Base-by-base conservation (phyloP, 2,888 invertebrate species). In the Brachynemurus nebulosus region DNA sequence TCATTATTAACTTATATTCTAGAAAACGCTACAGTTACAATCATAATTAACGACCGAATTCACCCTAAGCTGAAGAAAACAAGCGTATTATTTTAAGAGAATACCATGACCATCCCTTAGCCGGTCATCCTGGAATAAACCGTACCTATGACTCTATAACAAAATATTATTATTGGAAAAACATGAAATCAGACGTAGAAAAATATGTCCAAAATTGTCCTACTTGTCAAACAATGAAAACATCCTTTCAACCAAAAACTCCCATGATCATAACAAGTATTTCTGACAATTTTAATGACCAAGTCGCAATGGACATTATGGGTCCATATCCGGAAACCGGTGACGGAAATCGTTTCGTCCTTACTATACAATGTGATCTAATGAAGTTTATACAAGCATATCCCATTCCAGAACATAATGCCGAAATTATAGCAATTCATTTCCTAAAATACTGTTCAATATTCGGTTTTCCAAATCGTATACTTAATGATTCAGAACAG, bases 361-460 rank as follows among this genome's bases (percentile, higher is more conserved):
- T 35, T 3, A 51, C 49, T 0, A 9, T 49, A 7, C 50, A 49
- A 40, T 48, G 49, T 27, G 47, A 48, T 17, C 18, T 52, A 9
- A 49, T 49, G 0, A 51, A 52, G 39, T 52, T 47, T 36, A 48
- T 46, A 7, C 47, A 46, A 39, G 50, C 50, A 12, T 47, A 47
- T 34, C 43, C 52, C 0, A 25, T 55, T 6, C 45, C 45, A 8
- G 47, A 54, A 38, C 51, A 51, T 14, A 47, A 48, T 34, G 51
- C 55, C 1, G 39, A 33, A 16, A 53, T 50, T 0, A n/a, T n/a
- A n/a, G n/a, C n/a, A n/a, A n/a, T n/a, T n/a, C n/a, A n/a, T n/a
- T n/a, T n/a, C n/a, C n/a, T n/a, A n/a, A n/a, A n/a, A n/a, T n/a
- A n/a, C n/a, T n/a, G n/a, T n/a, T n/a, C n/a, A n/a, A n/a, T n/a